Conservation (phyloP, 2,797 vertebrate species). For the Sciaenops ocellatus region DNA sequence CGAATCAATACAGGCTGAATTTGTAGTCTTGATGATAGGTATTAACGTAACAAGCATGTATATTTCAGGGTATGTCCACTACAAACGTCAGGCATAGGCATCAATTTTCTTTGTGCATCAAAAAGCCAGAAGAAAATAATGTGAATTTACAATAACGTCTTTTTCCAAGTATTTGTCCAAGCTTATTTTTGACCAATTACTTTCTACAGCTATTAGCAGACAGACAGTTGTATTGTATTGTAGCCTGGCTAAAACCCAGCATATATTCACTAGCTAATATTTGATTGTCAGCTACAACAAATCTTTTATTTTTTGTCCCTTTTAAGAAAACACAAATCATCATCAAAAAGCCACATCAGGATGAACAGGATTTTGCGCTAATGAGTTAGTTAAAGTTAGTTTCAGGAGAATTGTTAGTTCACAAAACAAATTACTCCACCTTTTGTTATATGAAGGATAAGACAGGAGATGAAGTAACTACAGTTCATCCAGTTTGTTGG, state of each 20-base stretch:
- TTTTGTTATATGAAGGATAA: no score
- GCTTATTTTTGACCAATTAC: not conserved
- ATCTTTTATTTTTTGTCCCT: no score
- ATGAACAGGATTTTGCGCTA: no score
- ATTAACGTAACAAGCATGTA: not conserved
- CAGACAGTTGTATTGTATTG: not conserved
- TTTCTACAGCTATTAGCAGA: not conserved
- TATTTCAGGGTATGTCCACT: not conserved
- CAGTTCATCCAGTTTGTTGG: no score
- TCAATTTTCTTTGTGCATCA: not conserved
- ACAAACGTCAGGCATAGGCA: not conserved
- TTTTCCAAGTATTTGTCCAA: not conserved
- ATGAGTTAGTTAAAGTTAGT: no score
- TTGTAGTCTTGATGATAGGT: not conserved
- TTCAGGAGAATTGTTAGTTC: no score
- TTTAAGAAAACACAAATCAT: no score
- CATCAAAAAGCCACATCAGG: no score
- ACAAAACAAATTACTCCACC: no score
- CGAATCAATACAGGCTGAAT: not conserved
- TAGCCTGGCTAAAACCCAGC: not conserved
- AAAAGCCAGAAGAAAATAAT: not conserved
- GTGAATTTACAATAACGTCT: not conserved
- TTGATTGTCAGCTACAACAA: not conserved
- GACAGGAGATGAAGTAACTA: no score
- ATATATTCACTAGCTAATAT: not conserved